phyloP scores from a whole-genome alignment of 92 coral and sea anemone species.

The Virgularia gustaviana region DNA sequence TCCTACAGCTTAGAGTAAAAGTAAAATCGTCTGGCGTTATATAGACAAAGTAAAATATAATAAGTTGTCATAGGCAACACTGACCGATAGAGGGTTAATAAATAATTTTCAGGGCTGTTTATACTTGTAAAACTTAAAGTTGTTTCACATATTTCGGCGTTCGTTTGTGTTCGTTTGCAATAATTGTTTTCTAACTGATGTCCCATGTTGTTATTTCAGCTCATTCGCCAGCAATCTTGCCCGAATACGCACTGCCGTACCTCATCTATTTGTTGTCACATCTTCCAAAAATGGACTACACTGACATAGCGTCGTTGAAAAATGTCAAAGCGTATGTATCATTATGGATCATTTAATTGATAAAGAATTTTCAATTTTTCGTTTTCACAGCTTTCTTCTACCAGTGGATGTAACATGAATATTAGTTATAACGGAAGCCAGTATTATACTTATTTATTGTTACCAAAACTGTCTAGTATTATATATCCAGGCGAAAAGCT shows the following conservation, averaged over 20 bases:
- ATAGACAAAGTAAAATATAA: no score
- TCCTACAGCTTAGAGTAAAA: no score
- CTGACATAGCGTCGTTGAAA: constrained; percentile 53
- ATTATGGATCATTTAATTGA: no score
- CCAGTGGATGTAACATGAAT: not conserved
- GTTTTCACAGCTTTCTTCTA: not conserved
- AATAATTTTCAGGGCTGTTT: no score
- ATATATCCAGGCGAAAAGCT: no score
- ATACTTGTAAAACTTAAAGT: no score
- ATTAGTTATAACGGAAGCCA: no score
- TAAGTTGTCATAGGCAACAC: no score
- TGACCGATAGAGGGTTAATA: no score
- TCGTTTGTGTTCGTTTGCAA: not conserved
- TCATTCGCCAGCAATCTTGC: constrained; percentile 71
- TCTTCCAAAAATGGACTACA: constrained; percentile 71
- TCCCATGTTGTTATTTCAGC: constrained; percentile 46
- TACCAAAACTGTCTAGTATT: no score
- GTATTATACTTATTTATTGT: no score
- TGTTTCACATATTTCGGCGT: not conserved
- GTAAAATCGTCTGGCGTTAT: no score
- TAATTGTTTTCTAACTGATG: not conserved
- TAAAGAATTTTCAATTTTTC: not conserved
- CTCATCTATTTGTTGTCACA: constrained; percentile 88
- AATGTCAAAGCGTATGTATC: constrained; percentile 84
- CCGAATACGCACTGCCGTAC: constrained; percentile 88